Percentiles rank a stretch among this genome's conserved stretches.
These are phyloP conservation scores for Drosophila mauritiana DNA, from an alignment of 1,140 invertebrate species.

Conservation along the genomic window DNA sequence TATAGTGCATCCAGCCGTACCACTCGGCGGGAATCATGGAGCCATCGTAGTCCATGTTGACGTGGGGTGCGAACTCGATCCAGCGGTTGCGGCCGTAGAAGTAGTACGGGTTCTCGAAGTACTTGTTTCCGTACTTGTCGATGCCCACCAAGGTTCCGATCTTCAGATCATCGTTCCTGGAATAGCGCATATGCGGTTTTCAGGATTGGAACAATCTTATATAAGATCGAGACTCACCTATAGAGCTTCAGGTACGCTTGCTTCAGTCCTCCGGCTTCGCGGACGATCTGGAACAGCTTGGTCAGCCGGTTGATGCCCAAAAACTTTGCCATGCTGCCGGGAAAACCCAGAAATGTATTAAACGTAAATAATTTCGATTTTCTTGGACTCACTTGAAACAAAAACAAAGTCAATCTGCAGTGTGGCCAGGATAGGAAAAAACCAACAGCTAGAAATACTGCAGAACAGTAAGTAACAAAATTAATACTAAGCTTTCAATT, in stretches of 20 bases:
- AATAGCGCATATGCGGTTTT: slow-evolving; percentile 19
- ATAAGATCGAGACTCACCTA: slow-evolving; percentile 87
- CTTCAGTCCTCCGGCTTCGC: slow-evolving; percentile 91
- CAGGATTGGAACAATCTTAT: slow-evolving; percentile 74
- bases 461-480: not conserved
- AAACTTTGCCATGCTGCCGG: slow-evolving; percentile 86
- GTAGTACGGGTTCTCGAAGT: slow-evolving; percentile 96
- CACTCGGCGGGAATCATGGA: slow-evolving; percentile 97
- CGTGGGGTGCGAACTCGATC: slow-evolving; percentile 93
- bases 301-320: slow-evolving; percentile 90
- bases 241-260: slow-evolving; percentile 89
- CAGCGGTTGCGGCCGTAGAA: slow-evolving; percentile 97
- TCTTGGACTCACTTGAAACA: slow-evolving; percentile 61
- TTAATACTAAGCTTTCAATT: not conserved
- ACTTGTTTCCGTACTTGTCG: slow-evolving; percentile 98
- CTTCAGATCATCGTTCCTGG: slow-evolving; percentile 94
- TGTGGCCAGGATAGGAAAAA: not conserved
- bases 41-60: slow-evolving; percentile 95
- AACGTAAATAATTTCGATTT: slow-evolving; percentile 18
- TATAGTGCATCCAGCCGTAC: slow-evolving; percentile 94
- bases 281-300: slow-evolving; percentile 89
- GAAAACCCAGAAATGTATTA: not conserved
- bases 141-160: slow-evolving; percentile 94
- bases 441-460: not conserved
- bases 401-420: slow-evolving; percentile 58